Conservation (phyloP, 2,113 vertebrate species). For the Meriones unguiculatus region DNA sequence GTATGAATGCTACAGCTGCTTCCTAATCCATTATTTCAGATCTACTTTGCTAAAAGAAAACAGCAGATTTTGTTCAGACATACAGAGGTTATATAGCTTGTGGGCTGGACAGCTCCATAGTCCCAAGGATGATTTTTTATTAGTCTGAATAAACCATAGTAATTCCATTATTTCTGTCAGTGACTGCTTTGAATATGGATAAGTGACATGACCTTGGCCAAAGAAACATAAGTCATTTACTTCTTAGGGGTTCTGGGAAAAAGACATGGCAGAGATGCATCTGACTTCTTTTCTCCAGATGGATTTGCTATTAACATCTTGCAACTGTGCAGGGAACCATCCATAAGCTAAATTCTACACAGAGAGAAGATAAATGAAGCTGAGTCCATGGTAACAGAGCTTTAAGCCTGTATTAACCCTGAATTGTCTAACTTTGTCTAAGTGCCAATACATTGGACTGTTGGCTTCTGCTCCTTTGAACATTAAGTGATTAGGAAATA, state of each 20-base stretch:
- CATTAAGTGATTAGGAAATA: background rate
- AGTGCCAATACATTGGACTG: background rate
- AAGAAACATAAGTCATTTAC: background rate
- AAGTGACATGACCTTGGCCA: background rate
- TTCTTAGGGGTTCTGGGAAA: background rate
- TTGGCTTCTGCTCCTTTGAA: background rate
- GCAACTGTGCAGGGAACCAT: background rate
- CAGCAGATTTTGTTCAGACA: background rate
- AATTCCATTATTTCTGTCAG: background rate
- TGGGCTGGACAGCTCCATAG: background rate
- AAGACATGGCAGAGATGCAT: background rate
- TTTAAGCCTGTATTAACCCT: background rate
- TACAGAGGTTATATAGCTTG: background rate
- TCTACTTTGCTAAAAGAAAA: background rate
- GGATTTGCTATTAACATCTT: background rate
- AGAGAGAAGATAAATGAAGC: background rate
- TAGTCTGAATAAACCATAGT: background rate
- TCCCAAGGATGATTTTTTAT: conserved; percentile 25
- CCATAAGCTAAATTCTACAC: background rate
- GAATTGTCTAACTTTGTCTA: background rate
- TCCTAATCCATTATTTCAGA: background rate
- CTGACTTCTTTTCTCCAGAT: background rate
- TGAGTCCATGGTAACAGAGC: background rate
- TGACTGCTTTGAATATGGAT: conserved; percentile 9
- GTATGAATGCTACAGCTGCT: background rate